phyloP scores from a whole-genome alignment of 2,888 invertebrate genomes.

The Lobophora halterata region DNA sequence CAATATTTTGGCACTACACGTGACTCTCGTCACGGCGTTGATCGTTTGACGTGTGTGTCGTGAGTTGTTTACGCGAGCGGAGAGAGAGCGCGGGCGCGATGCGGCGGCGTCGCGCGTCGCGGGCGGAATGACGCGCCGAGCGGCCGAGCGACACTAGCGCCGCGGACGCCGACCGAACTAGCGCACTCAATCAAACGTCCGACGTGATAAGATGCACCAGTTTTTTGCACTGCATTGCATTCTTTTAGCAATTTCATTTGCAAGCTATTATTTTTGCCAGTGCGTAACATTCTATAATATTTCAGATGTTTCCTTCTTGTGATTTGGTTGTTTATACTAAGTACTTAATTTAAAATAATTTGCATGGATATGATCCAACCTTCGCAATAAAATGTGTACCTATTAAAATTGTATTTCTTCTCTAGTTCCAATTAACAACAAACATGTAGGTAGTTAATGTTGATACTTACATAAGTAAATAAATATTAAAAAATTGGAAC shows the following conservation, averaged over 20 bases:
- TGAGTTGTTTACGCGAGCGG: conserved; percentile 47
- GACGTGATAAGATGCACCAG: conserved; percentile 50
- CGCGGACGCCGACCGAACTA: conserved; percentile 45
- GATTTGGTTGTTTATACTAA: no score
- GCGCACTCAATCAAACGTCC: conserved; percentile 61
- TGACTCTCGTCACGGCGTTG: conserved; percentile 47
- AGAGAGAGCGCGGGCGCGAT: conserved; percentile 50
- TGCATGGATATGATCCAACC: no score
- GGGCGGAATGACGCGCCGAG: conserved; percentile 73
- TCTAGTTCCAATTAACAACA: no score
- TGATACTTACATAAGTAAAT: no score
- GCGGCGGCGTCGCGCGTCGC: conserved; percentile 68
- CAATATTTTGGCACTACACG: conserved; percentile 62
- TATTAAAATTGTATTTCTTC: no score
- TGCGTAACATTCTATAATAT: background rate
- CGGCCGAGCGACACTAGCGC: conserved; percentile 54
- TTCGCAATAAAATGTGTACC: no score
- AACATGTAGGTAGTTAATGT: no score
- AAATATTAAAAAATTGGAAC: no score
- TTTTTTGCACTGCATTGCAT: conserved; percentile 46
- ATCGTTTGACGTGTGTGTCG: conserved; percentile 25
- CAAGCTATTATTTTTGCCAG: background rate
- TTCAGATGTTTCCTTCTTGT: no score
- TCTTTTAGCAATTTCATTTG: conserved; percentile 26
- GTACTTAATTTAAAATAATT: no score